Percentiles rank a stretch among this genome's conserved stretches.
phyloP scores from a whole-genome alignment of 1,140 invertebrate genomes.

The Chymomyza costata region DNA sequence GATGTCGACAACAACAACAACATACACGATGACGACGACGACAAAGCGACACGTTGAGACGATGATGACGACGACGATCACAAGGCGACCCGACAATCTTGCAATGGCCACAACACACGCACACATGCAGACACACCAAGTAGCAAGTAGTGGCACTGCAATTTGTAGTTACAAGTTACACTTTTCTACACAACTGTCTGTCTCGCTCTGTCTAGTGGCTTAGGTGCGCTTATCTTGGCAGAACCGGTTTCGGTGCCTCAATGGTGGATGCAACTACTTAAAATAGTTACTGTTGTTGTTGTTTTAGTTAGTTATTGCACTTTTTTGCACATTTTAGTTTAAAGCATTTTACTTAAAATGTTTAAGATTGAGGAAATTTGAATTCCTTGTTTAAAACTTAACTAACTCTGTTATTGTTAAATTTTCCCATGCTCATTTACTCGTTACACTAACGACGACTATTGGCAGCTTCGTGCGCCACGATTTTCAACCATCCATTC shows the following conservation, averaged over 20 bases:
- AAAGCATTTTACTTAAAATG: too few relatives aligned
- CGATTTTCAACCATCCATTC: conserved; percentile 59
- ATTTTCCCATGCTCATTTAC: too few relatives aligned
- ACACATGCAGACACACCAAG: not conserved
- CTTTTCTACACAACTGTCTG: conserved; percentile 49
- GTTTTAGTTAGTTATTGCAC: too few relatives aligned
- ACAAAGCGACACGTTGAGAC: not conserved
- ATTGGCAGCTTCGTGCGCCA: conserved; percentile 37
- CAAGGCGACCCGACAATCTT: conserved; percentile 34
- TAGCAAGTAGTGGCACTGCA: conserved; percentile 28
- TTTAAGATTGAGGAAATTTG: too few relatives aligned
- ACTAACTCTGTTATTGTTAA: too few relatives aligned
- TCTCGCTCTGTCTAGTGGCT: conserved; percentile 44
- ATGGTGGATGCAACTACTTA: conserved; percentile 30
- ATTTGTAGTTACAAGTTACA: conserved; percentile 53
- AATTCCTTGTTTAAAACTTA: too few relatives aligned
- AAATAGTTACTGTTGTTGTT: conserved; percentile 17
- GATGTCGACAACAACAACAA: too few relatives aligned
- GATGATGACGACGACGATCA: conserved; percentile 24
- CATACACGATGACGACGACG: not conserved
- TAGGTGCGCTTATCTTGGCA: conserved; percentile 42
- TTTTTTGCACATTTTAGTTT: too few relatives aligned
- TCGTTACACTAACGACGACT: too few relatives aligned
- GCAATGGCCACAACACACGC: conserved; percentile 32
- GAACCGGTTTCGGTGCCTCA: conserved; percentile 47